These are phyloP conservation scores for Sebastiscus tertius DNA, from an alignment of 2,797 vertebrate species.

Conservation along the genomic window DNA sequence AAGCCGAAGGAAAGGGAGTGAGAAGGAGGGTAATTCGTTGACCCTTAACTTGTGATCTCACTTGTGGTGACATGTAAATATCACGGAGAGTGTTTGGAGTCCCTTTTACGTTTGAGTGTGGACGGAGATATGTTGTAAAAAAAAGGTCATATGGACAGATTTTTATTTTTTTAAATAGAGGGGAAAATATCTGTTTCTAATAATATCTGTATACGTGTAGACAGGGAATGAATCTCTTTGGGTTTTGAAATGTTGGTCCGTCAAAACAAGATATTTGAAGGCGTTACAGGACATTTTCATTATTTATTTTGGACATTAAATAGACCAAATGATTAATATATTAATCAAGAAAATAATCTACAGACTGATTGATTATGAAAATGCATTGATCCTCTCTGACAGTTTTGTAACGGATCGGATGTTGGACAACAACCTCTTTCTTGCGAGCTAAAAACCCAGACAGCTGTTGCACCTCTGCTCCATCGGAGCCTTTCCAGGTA, in stretches of 20 bases:
- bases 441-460: not conserved
- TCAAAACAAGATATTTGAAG: not conserved
- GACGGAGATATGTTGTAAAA: too few relatives aligned
- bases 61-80: too few relatives aligned
- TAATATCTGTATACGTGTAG: too few relatives aligned
- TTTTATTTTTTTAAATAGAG: too few relatives aligned
- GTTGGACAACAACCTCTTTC: not conserved
- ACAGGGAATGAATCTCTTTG: not conserved
- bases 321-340: not conserved
- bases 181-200: too few relatives aligned
- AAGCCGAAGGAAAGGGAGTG: too few relatives aligned
- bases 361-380: not conserved
- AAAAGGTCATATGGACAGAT: too few relatives aligned
- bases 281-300: not conserved
- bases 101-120: too few relatives aligned
- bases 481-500: not conserved
- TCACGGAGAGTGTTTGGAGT: too few relatives aligned
- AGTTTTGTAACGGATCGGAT: not conserved
- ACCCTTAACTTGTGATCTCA: too few relatives aligned
- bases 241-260: not conserved
- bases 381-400: not conserved
- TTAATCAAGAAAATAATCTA: not conserved
- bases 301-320: not conserved
- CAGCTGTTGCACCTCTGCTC: not conserved
- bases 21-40: too few relatives aligned